These are phyloP conservation scores for Diuraphis noxia DNA, from an alignment of 1,140 invertebrate species.

Conservation along the genomic window DNA sequence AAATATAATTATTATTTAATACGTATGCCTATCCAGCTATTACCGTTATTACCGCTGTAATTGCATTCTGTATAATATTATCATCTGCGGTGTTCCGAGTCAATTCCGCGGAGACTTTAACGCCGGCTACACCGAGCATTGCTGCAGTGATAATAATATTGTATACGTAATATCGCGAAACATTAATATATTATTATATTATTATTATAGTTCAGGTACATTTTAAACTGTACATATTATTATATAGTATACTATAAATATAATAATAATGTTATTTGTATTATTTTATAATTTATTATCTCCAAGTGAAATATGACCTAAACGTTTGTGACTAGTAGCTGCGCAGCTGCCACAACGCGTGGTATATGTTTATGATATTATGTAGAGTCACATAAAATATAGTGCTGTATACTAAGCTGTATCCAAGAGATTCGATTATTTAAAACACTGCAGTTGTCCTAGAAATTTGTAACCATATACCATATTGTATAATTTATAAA, in stretches of 20 bases:
- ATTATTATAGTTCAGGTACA: neutral
- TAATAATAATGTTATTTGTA: neutral
- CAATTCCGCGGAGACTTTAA: neutral
- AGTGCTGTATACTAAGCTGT: neutral
- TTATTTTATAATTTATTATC: neutral
- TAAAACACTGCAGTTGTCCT: neutral
- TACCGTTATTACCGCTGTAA: neutral
- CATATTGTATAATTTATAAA: neutral
- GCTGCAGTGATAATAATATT: neutral
- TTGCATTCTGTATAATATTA: too few relatives aligned
- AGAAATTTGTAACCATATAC: slow-evolving; percentile 7
- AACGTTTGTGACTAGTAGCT: neutral
- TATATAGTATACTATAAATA: neutral
- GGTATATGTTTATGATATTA: neutral
- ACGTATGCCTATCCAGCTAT: neutral
- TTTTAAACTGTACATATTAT: neutral
- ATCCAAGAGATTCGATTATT: neutral
- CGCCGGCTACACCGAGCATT: neutral
- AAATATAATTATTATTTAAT: neutral
- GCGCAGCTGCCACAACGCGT: too few relatives aligned
- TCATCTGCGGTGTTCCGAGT: neutral
- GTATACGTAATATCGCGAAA: neutral
- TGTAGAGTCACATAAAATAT: neutral
- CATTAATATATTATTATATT: neutral
- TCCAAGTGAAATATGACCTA: neutral